A percentile compares a stretch with the other conserved stretches of the same genome.
Conservation (phyloP, 2,113 vertebrate genomes). For the Arothron firmamentum region DNA sequence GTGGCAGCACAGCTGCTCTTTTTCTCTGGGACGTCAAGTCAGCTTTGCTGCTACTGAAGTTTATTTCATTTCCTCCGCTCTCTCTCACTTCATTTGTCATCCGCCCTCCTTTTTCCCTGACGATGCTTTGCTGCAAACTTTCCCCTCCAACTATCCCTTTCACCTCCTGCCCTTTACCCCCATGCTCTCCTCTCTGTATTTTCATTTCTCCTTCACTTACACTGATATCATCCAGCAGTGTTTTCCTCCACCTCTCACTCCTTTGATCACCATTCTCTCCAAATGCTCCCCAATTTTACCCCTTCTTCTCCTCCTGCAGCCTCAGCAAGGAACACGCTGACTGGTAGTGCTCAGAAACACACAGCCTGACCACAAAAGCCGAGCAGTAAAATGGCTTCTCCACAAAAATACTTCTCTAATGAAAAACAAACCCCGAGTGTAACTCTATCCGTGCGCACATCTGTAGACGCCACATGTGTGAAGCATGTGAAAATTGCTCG, state of each 20-base stretch:
- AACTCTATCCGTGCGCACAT: slow-evolving; percentile 16
- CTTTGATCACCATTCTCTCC: slow-evolving; percentile 33
- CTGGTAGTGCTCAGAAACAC: slow-evolving; percentile 29
- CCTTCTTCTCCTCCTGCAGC: slow-evolving; percentile 21
- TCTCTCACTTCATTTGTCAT: slow-evolving; percentile 45
- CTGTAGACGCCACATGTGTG: slow-evolving; percentile 33
- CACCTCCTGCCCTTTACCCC: slow-evolving; percentile 39
- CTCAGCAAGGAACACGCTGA: slow-evolving; percentile 28
- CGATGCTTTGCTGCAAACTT: slow-evolving; percentile 8
- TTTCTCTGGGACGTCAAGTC: slow-evolving; percentile 21
- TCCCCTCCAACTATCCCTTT: slow-evolving; percentile 9
- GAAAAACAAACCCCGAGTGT: slow-evolving; percentile 40
- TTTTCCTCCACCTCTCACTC: slow-evolving; percentile 22
- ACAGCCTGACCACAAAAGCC: slow-evolving; percentile 34
- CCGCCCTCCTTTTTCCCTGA: slow-evolving; percentile 21
- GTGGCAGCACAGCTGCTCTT: slow-evolving; percentile 1
- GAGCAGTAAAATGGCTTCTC: slow-evolving; percentile 28
- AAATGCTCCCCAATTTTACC: slow-evolving; percentile 42
- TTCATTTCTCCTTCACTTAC: slow-evolving; percentile 36
- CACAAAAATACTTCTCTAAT: slow-evolving; percentile 45
- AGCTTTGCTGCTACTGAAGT: slow-evolving; percentile 35
- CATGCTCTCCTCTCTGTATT: slow-evolving; percentile 6
- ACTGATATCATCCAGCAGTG: slow-evolving; percentile 5
- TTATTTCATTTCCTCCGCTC: slow-evolving; percentile 29
- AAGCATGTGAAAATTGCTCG: too few species aligned